These are phyloP conservation scores for Eueremaeus valkanovi DNA, from an alignment of 2,888 invertebrate species.

Conservation along the genomic window DNA sequence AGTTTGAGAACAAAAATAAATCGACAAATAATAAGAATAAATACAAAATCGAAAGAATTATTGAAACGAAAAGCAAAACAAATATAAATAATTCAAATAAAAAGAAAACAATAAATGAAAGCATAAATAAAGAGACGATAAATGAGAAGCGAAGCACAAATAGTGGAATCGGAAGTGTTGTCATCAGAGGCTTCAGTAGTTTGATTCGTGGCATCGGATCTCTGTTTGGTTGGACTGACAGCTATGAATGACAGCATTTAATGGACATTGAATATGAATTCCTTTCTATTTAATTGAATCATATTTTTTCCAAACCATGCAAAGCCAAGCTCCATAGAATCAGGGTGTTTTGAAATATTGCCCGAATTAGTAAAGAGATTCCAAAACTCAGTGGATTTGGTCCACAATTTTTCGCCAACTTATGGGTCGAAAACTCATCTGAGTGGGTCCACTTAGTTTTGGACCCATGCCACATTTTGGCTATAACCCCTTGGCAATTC, in stretches of 20 bases:
- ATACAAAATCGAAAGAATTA: background rate
- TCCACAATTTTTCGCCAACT: too few species aligned
- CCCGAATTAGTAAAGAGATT: too few species aligned
- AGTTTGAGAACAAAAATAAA: too few species aligned
- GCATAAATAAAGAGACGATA: background rate
- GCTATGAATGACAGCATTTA: background rate
- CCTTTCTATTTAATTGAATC: background rate
- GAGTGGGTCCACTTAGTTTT: too few species aligned
- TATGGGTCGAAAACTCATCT: too few species aligned
- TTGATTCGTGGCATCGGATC: background rate
- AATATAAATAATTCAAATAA: background rate
- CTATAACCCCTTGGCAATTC: too few species aligned
- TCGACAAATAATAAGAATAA: background rate
- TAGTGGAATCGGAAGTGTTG: background rate
- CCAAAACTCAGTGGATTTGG: too few species aligned
- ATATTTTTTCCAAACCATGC: too few species aligned
- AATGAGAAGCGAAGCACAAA: background rate
- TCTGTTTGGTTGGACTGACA: background rate
- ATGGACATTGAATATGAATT: background rate
- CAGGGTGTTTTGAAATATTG: too few species aligned
- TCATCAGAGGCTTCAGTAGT: background rate
- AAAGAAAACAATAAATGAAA: background rate
- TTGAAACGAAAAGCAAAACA: background rate
- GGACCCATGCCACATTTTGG: too few species aligned
- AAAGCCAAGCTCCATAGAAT: too few species aligned